Evolutionary conservation across 2,797 vertebrate species (phyloP).

Genomic region (Poeciliopsis turneri): DNA sequence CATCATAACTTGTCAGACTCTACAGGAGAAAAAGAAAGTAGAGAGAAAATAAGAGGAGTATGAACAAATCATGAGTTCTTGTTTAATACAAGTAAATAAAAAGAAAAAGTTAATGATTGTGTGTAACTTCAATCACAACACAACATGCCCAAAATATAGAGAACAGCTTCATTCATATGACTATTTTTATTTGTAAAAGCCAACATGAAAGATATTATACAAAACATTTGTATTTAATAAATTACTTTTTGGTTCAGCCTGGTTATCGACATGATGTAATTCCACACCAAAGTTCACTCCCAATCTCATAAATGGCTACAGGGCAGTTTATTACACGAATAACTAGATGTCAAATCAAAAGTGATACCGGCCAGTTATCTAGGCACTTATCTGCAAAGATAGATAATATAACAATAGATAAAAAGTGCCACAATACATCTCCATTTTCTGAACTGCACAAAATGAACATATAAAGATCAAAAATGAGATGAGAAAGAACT

Average conservation of each 20-base stretch:
- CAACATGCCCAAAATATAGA: background rate
- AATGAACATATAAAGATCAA: background rate
- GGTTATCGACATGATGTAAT: background rate
- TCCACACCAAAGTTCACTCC: background rate
- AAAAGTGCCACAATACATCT: background rate
- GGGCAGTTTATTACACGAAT: background rate
- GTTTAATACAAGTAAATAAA: background rate
- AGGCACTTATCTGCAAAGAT: too few relatives aligned
- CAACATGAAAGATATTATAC: background rate
- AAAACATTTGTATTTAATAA: background rate
- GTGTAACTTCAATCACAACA: background rate
- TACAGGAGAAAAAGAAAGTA: slow-evolving; percentile 48
- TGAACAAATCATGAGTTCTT: background rate
- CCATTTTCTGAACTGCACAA: background rate
- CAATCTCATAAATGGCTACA: background rate
- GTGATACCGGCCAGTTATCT: background rate
- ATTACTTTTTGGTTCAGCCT: background rate
- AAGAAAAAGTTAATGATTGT: background rate
- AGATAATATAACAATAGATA: too few relatives aligned
- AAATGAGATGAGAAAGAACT: background rate
- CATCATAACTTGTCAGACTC: slow-evolving; percentile 93
- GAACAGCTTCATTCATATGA: background rate
- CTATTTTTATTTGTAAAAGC: background rate
- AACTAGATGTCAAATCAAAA: background rate
- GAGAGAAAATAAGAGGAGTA: background rate